Conservation (phyloP, 1,140 invertebrate genomes). For the Ips nitidus region DNA sequence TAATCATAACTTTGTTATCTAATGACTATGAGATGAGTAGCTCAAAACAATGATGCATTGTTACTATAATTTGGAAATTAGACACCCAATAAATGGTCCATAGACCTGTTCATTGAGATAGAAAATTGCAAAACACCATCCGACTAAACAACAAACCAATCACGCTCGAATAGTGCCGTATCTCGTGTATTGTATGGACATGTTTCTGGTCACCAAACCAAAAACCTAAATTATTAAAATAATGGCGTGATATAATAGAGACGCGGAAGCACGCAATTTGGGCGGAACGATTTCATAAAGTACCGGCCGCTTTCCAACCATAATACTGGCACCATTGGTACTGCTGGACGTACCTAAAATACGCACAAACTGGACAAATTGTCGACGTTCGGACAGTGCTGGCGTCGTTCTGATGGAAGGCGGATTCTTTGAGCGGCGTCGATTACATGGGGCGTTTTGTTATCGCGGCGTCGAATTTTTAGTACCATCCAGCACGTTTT, state of each 20-base stretch:
- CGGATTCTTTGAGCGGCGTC: neutral
- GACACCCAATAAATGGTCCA: too few species aligned
- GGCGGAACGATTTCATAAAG: constrained; percentile 12
- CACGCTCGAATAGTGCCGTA: neutral
- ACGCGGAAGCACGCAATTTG: constrained; percentile 6
- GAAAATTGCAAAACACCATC: too few species aligned
- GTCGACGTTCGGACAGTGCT: neutral
- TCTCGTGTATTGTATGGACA: too few species aligned
- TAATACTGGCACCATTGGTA: neutral
- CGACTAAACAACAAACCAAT: neutral
- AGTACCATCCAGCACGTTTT: neutral
- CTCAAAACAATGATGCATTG: too few species aligned
- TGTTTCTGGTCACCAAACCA: neutral
- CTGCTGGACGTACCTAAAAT: neutral
- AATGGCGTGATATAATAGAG: constrained; percentile 12
- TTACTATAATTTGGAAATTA: too few species aligned
- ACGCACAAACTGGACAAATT: neutral
- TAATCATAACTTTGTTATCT: too few species aligned
- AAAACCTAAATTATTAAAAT: constrained; percentile 11
- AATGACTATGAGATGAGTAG: too few species aligned
- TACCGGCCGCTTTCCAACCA: neutral
- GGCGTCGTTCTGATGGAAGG: neutral
- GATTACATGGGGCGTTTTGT: neutral
- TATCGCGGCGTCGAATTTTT: neutral
- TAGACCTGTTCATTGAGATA: too few species aligned